Conservation (phyloP, 2,113 vertebrate genomes). For the Sinocyclocheilus anophthalmus region DNA sequence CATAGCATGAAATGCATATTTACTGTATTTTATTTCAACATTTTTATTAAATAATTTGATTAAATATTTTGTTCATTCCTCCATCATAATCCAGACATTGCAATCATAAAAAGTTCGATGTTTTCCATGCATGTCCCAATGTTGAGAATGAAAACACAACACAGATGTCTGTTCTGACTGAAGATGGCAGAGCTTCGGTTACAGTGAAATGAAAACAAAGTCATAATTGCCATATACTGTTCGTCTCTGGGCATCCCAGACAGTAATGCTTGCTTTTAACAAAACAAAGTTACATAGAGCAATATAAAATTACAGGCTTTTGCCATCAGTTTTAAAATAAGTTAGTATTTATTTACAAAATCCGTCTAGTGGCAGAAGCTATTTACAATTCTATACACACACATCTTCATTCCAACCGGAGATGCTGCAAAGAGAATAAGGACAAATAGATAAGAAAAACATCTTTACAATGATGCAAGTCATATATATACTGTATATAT, state of each 20-base stretch:
- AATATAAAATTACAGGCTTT: constrained; percentile 69
- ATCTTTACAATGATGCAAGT: not conserved
- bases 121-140: not conserved
- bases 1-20: not conserved
- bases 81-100: not conserved
- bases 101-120: not conserved
- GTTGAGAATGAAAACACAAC: constrained; percentile 29
- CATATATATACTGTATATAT: not conserved
- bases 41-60: not conserved
- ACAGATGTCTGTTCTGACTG: constrained; percentile 16
- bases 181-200: not conserved
- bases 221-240: constrained; percentile 37
- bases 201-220: constrained; percentile 7
- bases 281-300: constrained; percentile 64
- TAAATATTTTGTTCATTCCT: not conserved
- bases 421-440: constrained; percentile 60
- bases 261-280: constrained; percentile 51
- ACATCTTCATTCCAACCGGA: constrained; percentile 40
- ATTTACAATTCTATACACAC: constrained; percentile 81
- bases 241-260: constrained; percentile 46
- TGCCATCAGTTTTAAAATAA: constrained; percentile 64
- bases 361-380: constrained; percentile 58
- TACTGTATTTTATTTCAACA: not conserved
- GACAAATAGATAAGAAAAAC: not conserved
- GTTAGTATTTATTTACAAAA: constrained; percentile 76